Percentiles rank a stretch among this genome's conserved stretches.
These are phyloP conservation scores for Lymantria monacha DNA, from an alignment of 2,888 invertebrate species.

Conservation along the genomic window DNA sequence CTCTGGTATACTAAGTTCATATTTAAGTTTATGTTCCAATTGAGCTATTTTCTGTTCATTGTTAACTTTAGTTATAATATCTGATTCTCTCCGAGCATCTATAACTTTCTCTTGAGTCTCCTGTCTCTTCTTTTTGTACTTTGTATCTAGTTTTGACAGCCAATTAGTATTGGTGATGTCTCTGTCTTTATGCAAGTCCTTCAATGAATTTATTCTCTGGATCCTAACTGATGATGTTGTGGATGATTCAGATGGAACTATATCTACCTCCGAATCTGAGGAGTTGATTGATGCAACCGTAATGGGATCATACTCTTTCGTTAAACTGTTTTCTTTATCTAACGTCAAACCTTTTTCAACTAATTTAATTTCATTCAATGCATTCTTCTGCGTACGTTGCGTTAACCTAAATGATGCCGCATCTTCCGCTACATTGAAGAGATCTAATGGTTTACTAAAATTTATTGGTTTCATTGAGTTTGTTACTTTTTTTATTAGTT, in stretches of 20 bases:
- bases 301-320: conserved; percentile 68
- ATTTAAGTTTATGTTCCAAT: conserved; percentile 68
- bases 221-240: conserved; percentile 63
- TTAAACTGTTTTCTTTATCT: conserved; percentile 50
- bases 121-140: conserved; percentile 66
- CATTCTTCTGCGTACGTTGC: conserved; percentile 55
- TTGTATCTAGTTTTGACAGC: conserved; percentile 74
- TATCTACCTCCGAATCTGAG: conserved; percentile 71
- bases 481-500: conserved; percentile 71
- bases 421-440: conserved; percentile 61
- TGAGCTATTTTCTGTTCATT: conserved; percentile 67
- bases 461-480: conserved; percentile 47
- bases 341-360: conserved; percentile 51
- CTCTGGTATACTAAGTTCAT: conserved; percentile 76
- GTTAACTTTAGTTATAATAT: conserved; percentile 74
- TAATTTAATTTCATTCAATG: conserved; percentile 60
- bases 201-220: conserved; percentile 80
- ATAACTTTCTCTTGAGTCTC: conserved; percentile 69
- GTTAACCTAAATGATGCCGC: conserved; percentile 60
- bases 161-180: conserved; percentile 77
- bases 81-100: conserved; percentile 69
- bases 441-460: conserved; percentile 47
- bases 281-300: conserved; percentile 73
- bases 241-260: conserved; percentile 67
- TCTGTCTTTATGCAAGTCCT: conserved; percentile 78